Percentiles rank a stretch among this genome's conserved stretches.
These are phyloP conservation scores for Cheilosia scutellata DNA, from an alignment of 2,888 invertebrate species.

Conservation along the genomic window DNA sequence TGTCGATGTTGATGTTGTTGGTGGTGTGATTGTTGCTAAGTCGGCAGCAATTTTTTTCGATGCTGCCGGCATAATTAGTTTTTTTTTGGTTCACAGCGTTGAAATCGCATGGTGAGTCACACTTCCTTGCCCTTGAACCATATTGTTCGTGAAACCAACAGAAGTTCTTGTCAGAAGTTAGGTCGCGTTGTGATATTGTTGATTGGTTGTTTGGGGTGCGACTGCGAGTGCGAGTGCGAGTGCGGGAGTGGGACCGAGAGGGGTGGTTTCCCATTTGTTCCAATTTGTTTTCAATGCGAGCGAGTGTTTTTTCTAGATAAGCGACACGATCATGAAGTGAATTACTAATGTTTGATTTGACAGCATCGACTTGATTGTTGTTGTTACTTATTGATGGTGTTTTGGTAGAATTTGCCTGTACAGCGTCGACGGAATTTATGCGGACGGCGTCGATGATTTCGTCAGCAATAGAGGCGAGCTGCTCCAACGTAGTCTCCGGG, in stretches of 20 bases:
- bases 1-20: background rate
- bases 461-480: background rate
- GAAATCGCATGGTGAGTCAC: conserved; percentile 15
- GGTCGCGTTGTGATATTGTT: background rate
- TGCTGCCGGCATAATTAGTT: too few relatives aligned
- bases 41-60: too few relatives aligned
- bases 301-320: background rate
- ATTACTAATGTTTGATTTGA: background rate
- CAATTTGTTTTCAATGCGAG: too few relatives aligned
- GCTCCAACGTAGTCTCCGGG: background rate
- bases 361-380: background rate
- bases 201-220: background rate
- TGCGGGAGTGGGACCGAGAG: too few relatives aligned
- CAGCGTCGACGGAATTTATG: background rate
- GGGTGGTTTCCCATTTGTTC: too few relatives aligned
- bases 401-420: too few relatives aligned
- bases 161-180: background rate
- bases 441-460: background rate
- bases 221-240: too few relatives aligned
- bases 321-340: too few relatives aligned
- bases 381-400: too few relatives aligned
- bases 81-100: too few relatives aligned
- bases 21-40: background rate
- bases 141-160: conserved; percentile 29
- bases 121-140: conserved; percentile 11